phyloP scores from a whole-genome alignment of 2,888 invertebrate species.

The Cephalotes varians region DNA sequence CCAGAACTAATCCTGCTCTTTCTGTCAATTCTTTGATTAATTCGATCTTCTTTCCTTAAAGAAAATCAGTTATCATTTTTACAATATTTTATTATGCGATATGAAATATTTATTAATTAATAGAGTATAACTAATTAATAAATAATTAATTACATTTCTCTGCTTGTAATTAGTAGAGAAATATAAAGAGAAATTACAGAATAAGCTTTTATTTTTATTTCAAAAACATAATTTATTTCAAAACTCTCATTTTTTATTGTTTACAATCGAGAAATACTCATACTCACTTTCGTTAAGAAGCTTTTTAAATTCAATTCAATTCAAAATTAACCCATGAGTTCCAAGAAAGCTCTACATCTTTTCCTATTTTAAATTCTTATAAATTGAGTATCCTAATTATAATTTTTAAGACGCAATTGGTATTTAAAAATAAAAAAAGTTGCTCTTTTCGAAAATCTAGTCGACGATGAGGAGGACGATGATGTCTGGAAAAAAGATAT shows the following conservation, averaged over 20 bases:
- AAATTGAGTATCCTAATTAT: no score
- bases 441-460: no score
- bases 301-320: no score
- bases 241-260: not conserved
- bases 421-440: no score
- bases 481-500: no score
- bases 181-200: not conserved
- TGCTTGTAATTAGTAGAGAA: not conserved
- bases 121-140: not conserved
- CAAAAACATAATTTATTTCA: not conserved
- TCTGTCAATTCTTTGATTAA: conserved; percentile 11
- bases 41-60: not conserved
- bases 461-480: no score
- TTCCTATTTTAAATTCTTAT: no score
- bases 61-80: not conserved
- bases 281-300: not conserved
- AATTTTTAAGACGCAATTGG: no score
- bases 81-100: not conserved
- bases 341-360: no score
- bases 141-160: not conserved
- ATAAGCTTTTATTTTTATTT: not conserved
- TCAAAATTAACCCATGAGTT: not conserved
- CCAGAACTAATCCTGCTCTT: conserved; percentile 61
- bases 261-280: not conserved
- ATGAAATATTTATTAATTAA: not conserved